Evolutionary conservation across 2,888 invertebrate genomes (phyloP).

Genomic region (Dasypogon diadema): DNA sequence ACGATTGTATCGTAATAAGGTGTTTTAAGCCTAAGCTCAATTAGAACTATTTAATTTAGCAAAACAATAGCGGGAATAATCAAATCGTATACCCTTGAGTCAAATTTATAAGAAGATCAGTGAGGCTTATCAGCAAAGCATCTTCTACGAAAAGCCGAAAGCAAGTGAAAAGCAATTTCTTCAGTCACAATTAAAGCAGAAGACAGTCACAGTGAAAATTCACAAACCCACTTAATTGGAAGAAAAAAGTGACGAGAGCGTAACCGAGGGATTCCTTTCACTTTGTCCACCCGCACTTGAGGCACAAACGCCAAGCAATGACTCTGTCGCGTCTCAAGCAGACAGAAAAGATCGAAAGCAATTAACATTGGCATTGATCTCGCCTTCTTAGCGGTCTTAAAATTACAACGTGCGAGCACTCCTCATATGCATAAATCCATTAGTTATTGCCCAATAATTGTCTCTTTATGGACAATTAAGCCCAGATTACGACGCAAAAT

Average conservation of each 20-base stretch:
- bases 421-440: conserved; percentile 15
- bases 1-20: too few relatives aligned
- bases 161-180: neutral
- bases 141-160: too few relatives aligned
- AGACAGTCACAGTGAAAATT: neutral
- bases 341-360: neutral
- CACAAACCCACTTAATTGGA: neutral
- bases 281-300: conserved; percentile 8
- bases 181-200: neutral
- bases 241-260: conserved; percentile 1
- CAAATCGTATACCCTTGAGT: neutral
- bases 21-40: too few relatives aligned
- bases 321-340: neutral
- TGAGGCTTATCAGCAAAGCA: conserved; percentile 13
- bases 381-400: conserved; percentile 8
- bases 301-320: too few relatives aligned
- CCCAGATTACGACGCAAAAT: neutral
- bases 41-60: too few relatives aligned
- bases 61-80: neutral
- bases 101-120: conserved; percentile 3
- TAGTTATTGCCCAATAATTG: conserved; percentile 47
- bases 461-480: conserved; percentile 35
- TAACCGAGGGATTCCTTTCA: conserved; percentile 20
- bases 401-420: neutral
- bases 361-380: conserved; percentile 39